A percentile compares a stretch with the other conserved stretches of the same genome.
Evolutionary conservation across 2,797 vertebrate genomes (phyloP).

Genomic region (Sebastes itinus): DNA sequence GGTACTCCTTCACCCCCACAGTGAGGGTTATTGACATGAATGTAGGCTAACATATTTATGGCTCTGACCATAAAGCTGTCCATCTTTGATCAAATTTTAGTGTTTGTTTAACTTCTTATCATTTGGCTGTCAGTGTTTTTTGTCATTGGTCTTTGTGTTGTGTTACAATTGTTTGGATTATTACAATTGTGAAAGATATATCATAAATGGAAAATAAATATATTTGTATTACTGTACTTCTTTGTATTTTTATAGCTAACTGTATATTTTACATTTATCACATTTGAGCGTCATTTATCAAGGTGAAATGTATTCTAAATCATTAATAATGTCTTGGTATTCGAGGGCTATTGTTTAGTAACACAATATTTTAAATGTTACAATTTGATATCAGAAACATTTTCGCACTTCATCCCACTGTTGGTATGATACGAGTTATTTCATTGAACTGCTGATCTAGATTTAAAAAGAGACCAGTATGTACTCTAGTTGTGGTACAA

Average conservation of each 20-base stretch:
- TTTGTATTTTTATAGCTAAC: constrained; percentile 90
- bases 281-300: constrained; percentile 77
- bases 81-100: constrained; percentile 79
- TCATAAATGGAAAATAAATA: constrained; percentile 88
- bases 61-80: constrained; percentile 78
- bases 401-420: constrained; percentile 71
- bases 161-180: constrained; percentile 83
- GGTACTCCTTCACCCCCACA: constrained; percentile 58
- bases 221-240: constrained; percentile 89
- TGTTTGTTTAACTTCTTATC: constrained; percentile 79
- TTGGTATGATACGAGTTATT: constrained; percentile 66
- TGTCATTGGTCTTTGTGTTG: constrained; percentile 86
- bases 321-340: constrained; percentile 80
- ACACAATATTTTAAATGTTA: constrained; percentile 80
- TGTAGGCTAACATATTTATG: constrained; percentile 79
- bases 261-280: constrained; percentile 84
- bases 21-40: constrained; percentile 79
- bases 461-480: constrained; percentile 59
- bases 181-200: constrained; percentile 85
- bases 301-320: constrained; percentile 79
- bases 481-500: constrained; percentile 64
- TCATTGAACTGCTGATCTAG: constrained; percentile 57
- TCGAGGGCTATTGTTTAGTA: constrained; percentile 78
- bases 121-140: constrained; percentile 84
- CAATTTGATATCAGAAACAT: constrained; percentile 75